Conservation (phyloP, 2,113 vertebrate species). For the Entosphenus tridentatus region DNA sequence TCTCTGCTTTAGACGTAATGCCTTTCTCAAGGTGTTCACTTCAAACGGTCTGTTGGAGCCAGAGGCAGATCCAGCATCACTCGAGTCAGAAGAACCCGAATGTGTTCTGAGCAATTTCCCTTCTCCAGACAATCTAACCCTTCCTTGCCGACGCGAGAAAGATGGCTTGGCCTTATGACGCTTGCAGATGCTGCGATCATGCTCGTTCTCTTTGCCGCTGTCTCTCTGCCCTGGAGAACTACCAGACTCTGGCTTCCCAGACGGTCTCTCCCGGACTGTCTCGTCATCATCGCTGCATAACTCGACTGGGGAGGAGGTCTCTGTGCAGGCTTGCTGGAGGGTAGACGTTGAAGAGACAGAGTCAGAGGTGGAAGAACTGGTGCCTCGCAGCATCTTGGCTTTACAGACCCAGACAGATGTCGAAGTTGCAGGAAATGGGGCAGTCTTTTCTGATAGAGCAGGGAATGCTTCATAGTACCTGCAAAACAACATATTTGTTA, state of each 20-base stretch:
- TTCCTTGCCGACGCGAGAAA: slow-evolving; percentile 13
- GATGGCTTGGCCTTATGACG: slow-evolving; percentile 2
- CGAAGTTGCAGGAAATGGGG: slow-evolving; percentile 15
- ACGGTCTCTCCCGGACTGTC: slow-evolving; percentile 31
- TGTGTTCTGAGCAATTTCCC: slow-evolving; percentile 34
- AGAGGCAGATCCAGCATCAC: slow-evolving; percentile 82
- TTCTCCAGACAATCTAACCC: slow-evolving; percentile 51
- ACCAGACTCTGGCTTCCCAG: slow-evolving; percentile 12
- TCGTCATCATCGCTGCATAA: slow-evolving; percentile 61
- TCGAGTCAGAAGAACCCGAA: slow-evolving; percentile 91
- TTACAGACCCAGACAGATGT: not conserved
- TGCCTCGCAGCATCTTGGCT: not conserved
- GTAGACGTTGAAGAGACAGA: slow-evolving; percentile 76
- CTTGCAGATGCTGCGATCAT: slow-evolving; percentile 19
- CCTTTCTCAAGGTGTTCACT: slow-evolving; percentile 33
- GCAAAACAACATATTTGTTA: slow-evolving; percentile 10
- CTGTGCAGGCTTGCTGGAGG: slow-evolving; percentile 77
- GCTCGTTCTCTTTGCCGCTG: slow-evolving; percentile 55
- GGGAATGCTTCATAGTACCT: slow-evolving; percentile 99
- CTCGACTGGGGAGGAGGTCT: slow-evolving; percentile 80
- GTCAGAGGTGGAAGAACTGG: slow-evolving; percentile 23
- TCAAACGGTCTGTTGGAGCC: slow-evolving; percentile 65
- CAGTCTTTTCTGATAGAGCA: slow-evolving; percentile 77
- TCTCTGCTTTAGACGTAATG: slow-evolving; percentile 54
- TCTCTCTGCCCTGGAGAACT: slow-evolving; percentile 11